phyloP scores from a whole-genome alignment of 2,113 vertebrate species.

The Atherinomorus stipes region DNA sequence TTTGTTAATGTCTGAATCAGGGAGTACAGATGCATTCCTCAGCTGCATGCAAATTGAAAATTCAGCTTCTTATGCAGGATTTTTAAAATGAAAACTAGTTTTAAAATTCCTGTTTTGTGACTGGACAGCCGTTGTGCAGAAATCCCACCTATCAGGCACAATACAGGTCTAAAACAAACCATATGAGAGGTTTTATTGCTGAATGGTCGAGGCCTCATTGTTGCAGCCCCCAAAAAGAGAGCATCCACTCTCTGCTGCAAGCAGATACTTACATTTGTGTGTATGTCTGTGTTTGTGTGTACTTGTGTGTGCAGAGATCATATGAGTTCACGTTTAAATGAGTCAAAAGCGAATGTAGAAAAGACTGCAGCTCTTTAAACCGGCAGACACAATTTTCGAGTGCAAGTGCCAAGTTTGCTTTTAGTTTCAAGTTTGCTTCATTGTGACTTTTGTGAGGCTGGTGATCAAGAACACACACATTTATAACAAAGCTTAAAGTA shows the following conservation, averaged over 20 bases:
- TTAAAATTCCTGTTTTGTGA: neutral
- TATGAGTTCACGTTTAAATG: neutral
- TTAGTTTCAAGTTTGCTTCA: neutral
- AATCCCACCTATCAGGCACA: neutral
- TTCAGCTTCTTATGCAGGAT: neutral
- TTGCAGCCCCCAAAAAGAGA: neutral
- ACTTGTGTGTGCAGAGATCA: no score
- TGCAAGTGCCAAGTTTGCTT: neutral
- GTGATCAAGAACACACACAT: constrained; percentile 9
- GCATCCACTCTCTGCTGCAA: neutral
- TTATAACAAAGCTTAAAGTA: constrained; percentile 1
- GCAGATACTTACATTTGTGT: neutral
- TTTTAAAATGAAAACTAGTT: neutral
- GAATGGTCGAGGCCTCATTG: neutral
- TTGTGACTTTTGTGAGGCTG: neutral
- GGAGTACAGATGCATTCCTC: neutral
- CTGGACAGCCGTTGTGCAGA: neutral
- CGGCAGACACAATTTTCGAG: neutral
- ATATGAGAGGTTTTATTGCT: neutral
- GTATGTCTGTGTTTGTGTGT: no score
- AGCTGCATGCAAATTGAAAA: neutral
- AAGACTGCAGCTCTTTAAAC: neutral
- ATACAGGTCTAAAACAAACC: constrained; percentile 16
- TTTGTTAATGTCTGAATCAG: neutral
- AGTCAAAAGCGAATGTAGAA: constrained; percentile 2